Conservation (phyloP, 2,113 vertebrate species). For the Burhinus bistriatus region DNA sequence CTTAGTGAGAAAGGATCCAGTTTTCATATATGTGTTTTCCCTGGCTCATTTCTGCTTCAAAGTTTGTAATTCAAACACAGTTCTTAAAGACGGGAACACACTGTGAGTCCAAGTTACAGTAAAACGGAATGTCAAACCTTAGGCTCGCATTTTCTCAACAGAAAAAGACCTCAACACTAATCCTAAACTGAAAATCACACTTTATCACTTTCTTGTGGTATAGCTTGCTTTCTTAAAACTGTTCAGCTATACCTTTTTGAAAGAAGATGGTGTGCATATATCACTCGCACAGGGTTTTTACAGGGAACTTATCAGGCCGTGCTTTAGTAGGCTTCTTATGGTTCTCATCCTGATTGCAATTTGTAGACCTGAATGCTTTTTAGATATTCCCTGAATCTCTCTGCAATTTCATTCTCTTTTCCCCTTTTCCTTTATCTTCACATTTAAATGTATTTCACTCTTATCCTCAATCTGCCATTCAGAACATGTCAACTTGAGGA, state of each 20-base stretch:
- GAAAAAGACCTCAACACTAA: background rate
- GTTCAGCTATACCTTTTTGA: background rate
- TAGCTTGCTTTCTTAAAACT: slow-evolving; percentile 14
- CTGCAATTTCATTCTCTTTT: slow-evolving; percentile 43
- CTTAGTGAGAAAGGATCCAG: background rate
- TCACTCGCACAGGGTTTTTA: slow-evolving; percentile 22
- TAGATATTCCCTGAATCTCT: slow-evolving; percentile 26
- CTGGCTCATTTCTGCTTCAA: background rate
- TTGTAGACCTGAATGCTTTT: slow-evolving; percentile 59
- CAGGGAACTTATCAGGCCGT: background rate
- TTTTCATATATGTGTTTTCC: background rate
- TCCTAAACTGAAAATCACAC: background rate
- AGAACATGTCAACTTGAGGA: slow-evolving; percentile 63
- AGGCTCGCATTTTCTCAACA: background rate
- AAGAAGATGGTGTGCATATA: background rate
- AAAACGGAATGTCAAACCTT: background rate
- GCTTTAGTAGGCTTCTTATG: background rate
- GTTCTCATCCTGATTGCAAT: slow-evolving; percentile 59
- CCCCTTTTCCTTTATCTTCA: slow-evolving; percentile 33
- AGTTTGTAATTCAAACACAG: background rate
- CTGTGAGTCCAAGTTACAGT: background rate
- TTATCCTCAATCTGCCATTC: slow-evolving; percentile 67
- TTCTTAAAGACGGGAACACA: background rate
- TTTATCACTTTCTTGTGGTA: background rate
- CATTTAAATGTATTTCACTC: slow-evolving; percentile 65